A percentile compares a stretch with the other conserved stretches of the same genome.
These are phyloP conservation scores for Neogobius melanostomus DNA, from an alignment of 2,113 vertebrate species.

Conservation along the genomic window DNA sequence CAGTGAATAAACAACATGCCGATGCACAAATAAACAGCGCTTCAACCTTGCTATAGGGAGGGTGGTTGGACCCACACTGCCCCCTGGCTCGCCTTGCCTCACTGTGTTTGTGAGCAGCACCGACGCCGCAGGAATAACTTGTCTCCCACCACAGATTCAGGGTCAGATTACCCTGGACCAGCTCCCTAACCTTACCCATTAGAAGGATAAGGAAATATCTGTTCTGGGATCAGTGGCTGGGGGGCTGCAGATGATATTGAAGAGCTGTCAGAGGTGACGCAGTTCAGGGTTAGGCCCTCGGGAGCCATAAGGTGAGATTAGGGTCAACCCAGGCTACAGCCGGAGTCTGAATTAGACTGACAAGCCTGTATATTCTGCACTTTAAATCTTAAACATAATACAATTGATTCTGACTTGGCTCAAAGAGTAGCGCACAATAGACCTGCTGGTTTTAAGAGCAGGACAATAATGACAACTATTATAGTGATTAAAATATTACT, in stretches of 20 bases:
- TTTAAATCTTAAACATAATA: constrained; percentile 16
- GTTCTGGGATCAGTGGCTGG: constrained; percentile 70
- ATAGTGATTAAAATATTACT: constrained; percentile 32
- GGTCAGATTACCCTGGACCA: constrained; percentile 72
- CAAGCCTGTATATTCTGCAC: constrained; percentile 1
- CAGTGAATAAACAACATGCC: constrained; percentile 10
- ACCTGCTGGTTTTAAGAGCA: constrained; percentile 3
- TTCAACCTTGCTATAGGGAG: constrained; percentile 61
- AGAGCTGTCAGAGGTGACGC: constrained; percentile 85
- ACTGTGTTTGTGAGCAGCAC: constrained; percentile 67
- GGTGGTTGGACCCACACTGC: constrained; percentile 73
- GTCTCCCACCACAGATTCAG: constrained; percentile 71
- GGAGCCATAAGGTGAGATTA: constrained; percentile 71
- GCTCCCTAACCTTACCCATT: constrained; percentile 74
- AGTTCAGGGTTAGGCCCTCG: constrained; percentile 75
- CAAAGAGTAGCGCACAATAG: constrained; percentile 1
- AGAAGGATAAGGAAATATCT: constrained; percentile 75
- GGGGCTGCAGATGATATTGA: constrained; percentile 80
- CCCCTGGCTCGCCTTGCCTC: constrained; percentile 77
- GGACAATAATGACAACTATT: constrained; percentile 18
- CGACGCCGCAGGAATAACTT: constrained; percentile 72
- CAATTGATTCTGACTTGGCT: constrained; percentile 8
- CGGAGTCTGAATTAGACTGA: constrained; percentile 24
- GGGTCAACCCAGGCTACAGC: constrained; percentile 58
- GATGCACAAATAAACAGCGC: constrained; percentile 21